A percentile compares a stretch with the other conserved stretches of the same genome.
These are phyloP conservation scores for Zeuzera pyrina DNA, from an alignment of 2,888 invertebrate species.

Conservation along the genomic window DNA sequence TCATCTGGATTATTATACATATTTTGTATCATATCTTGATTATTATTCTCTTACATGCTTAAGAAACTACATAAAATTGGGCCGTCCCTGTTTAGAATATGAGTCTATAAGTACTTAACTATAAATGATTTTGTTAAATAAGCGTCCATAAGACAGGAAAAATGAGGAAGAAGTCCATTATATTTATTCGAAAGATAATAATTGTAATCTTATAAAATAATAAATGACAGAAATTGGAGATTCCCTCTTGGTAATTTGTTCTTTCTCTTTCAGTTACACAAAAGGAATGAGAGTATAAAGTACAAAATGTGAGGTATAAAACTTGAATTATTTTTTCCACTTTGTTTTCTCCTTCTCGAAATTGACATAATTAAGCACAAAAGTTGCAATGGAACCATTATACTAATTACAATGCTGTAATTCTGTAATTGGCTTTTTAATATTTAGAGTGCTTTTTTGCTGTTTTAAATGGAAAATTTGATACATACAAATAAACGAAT, in stretches of 20 bases:
- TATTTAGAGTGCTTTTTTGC: too few species aligned
- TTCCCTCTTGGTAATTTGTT: conserved; percentile 36
- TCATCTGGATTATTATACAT: too few species aligned
- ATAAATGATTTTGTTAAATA: too few species aligned
- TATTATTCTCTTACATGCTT: too few species aligned
- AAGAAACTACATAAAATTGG: too few species aligned
- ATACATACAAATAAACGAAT: too few species aligned
- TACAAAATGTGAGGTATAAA: conserved; percentile 30
- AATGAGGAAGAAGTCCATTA: conserved; percentile 25
- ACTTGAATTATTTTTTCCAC: conserved; percentile 27
- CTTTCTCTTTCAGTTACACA: conserved; percentile 35
- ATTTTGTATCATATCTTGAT: too few species aligned
- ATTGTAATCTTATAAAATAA: conserved; percentile 43
- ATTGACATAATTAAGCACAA: conserved; percentile 28
- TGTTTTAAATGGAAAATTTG: too few species aligned
- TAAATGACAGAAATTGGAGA: conserved; percentile 42
- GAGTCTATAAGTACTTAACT: too few species aligned
- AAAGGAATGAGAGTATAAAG: conserved; percentile 31
- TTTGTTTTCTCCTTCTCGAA: conserved; percentile 23
- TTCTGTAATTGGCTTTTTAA: conserved; percentile 22
- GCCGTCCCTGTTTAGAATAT: too few species aligned
- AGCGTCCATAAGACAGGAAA: too few species aligned
- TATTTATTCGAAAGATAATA: conserved; percentile 34
- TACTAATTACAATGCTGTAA: conserved; percentile 26
- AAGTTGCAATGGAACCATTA: conserved; percentile 30